These are phyloP conservation scores for Phthorimaea operculella DNA, from an alignment of 1,140 invertebrate species.

Conservation along the genomic window DNA sequence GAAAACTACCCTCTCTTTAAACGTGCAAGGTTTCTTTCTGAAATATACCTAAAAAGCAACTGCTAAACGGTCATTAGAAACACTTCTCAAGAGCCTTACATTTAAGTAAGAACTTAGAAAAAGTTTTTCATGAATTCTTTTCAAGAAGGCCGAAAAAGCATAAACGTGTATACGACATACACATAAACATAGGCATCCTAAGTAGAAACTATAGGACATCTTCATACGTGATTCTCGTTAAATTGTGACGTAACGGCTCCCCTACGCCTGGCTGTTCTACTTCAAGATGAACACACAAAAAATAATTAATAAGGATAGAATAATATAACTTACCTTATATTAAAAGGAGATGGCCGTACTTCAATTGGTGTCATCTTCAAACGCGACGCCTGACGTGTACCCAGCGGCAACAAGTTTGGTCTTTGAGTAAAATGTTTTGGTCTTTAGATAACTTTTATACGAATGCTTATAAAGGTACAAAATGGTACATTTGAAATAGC, in stretches of 20 bases:
- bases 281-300: conserved; percentile 40
- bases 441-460: not conserved
- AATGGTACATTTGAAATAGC: too few species aligned
- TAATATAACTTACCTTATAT: conserved; percentile 50
- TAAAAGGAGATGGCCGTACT: conserved; percentile 52
- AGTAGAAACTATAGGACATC: conserved; percentile 4
- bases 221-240: conserved; percentile 38
- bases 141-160: not conserved
- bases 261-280: conserved; percentile 28
- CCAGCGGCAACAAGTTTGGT: conserved; percentile 41
- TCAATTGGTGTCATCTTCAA: conserved; percentile 54
- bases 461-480: too few species aligned
- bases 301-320: conserved; percentile 42
- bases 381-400: conserved; percentile 51
- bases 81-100: too few species aligned
- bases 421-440: conserved; percentile 5
- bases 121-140: not conserved
- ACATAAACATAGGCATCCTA: conserved; percentile 25
- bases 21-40: too few species aligned
- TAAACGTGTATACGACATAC: conserved; percentile 17
- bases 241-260: conserved; percentile 48
- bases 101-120: not conserved
- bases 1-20: too few species aligned
- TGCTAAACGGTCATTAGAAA: too few species aligned
- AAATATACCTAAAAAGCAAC: too few species aligned